These are phyloP conservation scores for Drosophila vallismaia DNA, from an alignment of 2,888 invertebrate species.

Conservation along the genomic window DNA sequence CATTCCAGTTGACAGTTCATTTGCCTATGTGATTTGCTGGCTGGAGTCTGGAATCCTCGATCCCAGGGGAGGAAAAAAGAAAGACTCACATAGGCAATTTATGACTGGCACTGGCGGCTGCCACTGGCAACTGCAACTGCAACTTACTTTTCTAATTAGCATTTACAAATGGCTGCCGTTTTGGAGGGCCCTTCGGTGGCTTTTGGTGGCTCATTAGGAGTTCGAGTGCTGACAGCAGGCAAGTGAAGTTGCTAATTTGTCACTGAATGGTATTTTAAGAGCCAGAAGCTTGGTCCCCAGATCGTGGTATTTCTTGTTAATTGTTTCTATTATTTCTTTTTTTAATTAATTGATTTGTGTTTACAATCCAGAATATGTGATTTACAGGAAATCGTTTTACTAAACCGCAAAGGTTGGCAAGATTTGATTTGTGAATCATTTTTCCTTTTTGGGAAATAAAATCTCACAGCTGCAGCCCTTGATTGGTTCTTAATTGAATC, in stretches of 20 bases:
- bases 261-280: conserved; percentile 43
- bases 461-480: background rate
- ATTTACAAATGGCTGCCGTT: conserved; percentile 65
- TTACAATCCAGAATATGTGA: no score
- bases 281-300: conserved; percentile 22
- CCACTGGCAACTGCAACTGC: conserved; percentile 9
- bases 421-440: no score
- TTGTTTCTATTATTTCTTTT: no score
- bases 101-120: conserved; percentile 40
- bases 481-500: conserved; percentile 1
- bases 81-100: conserved; percentile 45
- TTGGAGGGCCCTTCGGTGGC: conserved; percentile 35
- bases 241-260: conserved; percentile 49
- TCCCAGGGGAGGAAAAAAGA: conserved; percentile 1
- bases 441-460: background rate
- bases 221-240: conserved; percentile 57
- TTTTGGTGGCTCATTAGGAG: conserved; percentile 56
- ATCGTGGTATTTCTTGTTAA: background rate
- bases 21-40: conserved; percentile 65
- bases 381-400: no score
- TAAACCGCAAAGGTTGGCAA: no score
- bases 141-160: conserved; percentile 70
- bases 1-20: conserved; percentile 75
- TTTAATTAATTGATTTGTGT: no score
- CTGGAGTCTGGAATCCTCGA: conserved; percentile 17